phyloP scores from a whole-genome alignment of 2,113 vertebrate genomes.

The Tricholaema leucomelas region DNA sequence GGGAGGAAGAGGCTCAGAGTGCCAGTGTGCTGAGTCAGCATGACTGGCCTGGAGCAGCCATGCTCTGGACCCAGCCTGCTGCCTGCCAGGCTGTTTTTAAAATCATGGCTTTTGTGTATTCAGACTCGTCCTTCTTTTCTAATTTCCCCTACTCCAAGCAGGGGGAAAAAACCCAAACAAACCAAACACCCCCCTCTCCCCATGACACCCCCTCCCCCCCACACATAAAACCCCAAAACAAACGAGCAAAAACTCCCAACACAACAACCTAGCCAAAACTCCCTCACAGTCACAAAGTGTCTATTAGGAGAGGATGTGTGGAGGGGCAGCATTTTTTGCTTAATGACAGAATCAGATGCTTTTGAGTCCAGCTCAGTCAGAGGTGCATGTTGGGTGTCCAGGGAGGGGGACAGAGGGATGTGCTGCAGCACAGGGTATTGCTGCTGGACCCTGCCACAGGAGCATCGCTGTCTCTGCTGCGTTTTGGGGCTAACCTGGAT shows the following conservation, averaged over 20 bases:
- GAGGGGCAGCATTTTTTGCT: background rate
- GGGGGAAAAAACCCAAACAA: background rate
- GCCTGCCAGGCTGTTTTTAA: conserved; percentile 76
- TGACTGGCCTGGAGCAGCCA: conserved; percentile 71
- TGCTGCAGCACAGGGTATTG: accelerated
- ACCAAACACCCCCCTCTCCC: too few species aligned
- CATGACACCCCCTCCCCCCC: too few species aligned
- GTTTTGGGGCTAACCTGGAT: background rate
- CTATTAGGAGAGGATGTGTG: background rate
- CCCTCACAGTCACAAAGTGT: background rate
- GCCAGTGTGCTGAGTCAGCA: conserved; percentile 77
- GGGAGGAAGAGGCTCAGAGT: background rate
- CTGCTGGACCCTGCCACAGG: background rate
- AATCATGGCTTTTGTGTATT: conserved; percentile 66
- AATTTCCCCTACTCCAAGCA: background rate
- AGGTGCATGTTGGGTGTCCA: accelerated
- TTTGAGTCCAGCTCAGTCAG: background rate
- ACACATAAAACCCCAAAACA: too few species aligned
- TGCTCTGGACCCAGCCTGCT: conserved; percentile 53
- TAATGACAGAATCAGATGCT: background rate
- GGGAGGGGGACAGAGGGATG: background rate
- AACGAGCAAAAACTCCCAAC: too few species aligned
- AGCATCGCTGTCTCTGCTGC: background rate
- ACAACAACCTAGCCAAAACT: background rate
- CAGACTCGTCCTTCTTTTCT: conserved; percentile 58